These are phyloP conservation scores for Callithrix jacchus DNA, from an alignment of 2,113 vertebrate genomes.

Conservation along the genomic window DNA sequence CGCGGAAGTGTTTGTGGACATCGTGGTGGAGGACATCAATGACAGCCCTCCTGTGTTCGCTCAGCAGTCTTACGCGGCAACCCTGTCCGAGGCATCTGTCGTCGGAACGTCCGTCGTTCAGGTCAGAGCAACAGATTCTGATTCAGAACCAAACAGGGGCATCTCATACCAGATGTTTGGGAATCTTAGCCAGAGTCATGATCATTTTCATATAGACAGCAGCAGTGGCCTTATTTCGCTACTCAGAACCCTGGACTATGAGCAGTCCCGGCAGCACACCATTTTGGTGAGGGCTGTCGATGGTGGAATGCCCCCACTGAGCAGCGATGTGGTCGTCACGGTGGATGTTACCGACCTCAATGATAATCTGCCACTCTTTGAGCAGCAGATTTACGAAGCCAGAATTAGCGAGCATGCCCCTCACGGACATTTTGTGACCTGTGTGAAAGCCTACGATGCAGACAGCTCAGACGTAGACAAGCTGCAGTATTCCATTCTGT, in stretches of 20 bases:
- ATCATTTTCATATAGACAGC: conserved; percentile 92
- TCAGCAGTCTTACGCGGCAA: conserved; percentile 85
- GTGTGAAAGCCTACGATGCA: conserved; percentile 93
- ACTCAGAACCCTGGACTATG: conserved; percentile 90
- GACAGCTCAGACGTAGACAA: conserved; percentile 89
- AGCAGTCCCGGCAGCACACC: conserved; percentile 87
- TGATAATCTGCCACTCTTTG: conserved; percentile 94
- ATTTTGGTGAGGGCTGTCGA: conserved; percentile 91
- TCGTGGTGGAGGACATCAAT: conserved; percentile 95
- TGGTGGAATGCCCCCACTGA: conserved; percentile 93
- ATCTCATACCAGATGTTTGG: conserved; percentile 93
- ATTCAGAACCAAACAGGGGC: conserved; percentile 91
- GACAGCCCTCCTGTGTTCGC: conserved; percentile 93
- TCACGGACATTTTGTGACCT: conserved; percentile 93
- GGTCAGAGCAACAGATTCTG: conserved; percentile 90
- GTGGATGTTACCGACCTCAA: conserved; percentile 94
- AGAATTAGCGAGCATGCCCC: conserved; percentile 91
- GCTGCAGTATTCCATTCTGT: conserved; percentile 92
- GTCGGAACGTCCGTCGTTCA: conserved; percentile 90
- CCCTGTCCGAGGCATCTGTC: conserved; percentile 93
- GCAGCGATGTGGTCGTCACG: conserved; percentile 86
- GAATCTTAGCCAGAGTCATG: conserved; percentile 85
- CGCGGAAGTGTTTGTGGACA: conserved; percentile 95
- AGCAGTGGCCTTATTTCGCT: conserved; percentile 90
- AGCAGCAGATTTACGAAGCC: conserved; percentile 89